Conservation (phyloP, 2,113 vertebrate genomes). For the Ameiurus melas region DNA sequence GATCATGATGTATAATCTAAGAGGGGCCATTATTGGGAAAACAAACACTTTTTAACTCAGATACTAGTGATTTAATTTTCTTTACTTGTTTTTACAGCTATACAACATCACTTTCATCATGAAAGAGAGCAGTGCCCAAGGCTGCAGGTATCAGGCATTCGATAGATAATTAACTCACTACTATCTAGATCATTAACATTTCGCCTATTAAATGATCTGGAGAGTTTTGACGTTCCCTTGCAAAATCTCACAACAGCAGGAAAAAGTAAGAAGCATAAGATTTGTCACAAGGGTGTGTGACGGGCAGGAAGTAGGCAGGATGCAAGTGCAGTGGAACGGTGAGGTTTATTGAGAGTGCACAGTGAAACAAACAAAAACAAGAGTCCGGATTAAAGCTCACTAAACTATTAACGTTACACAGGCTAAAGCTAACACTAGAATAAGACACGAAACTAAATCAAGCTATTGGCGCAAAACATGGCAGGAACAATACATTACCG, state of each 20-base stretch:
- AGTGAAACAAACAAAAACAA: no score
- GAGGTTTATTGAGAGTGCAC: no score
- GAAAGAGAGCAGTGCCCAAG: background rate
- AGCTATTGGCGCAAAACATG: no score
- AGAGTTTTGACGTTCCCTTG: background rate
- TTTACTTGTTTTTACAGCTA: background rate
- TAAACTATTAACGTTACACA: no score
- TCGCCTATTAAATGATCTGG: background rate
- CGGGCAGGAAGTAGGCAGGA: no score
- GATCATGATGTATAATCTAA: background rate
- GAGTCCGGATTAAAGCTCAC: no score
- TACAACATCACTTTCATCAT: background rate
- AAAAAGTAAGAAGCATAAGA: background rate
- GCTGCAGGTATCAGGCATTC: background rate
- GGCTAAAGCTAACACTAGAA: no score
- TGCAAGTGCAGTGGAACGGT: no score
- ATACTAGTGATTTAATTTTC: background rate
- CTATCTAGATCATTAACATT: constrained; percentile 4
- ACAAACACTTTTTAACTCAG: background rate
- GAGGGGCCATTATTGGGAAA: background rate
- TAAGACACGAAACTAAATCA: no score
- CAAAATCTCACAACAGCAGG: background rate
- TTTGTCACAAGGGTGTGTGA: no score
- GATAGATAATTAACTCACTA: background rate
- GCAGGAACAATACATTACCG: no score